Percentiles rank a stretch among this genome's conserved stretches.
Evolutionary conservation across 2,888 invertebrate species (phyloP).

Genomic region (Polymixis lichenea): DNA sequence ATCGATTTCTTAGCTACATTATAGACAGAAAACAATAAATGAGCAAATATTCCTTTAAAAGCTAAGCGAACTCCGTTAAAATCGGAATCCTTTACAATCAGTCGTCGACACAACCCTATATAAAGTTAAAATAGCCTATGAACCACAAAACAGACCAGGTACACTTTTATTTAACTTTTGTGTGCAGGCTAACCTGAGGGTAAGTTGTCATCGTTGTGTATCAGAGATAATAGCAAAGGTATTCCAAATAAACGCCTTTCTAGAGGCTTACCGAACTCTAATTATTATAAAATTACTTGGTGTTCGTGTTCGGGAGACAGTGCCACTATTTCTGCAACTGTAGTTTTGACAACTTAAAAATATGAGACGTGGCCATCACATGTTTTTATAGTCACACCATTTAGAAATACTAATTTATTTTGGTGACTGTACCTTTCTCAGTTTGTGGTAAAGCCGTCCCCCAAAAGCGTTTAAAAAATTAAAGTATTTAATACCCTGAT

Average conservation of each 20-base stretch:
- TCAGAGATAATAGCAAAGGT: too few species aligned
- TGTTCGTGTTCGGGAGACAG: not conserved
- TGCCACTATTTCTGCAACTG: not conserved
- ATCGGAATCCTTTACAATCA: slow-evolving; percentile 67
- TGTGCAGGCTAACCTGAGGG: too few species aligned
- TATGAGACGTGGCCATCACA: not conserved
- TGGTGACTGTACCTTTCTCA: slow-evolving; percentile 10
- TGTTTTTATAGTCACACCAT: not conserved
- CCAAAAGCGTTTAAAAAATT: slow-evolving; percentile 35
- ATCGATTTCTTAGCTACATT: slow-evolving; percentile 20
- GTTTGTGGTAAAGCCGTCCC: slow-evolving; percentile 37
- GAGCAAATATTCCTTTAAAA: slow-evolving; percentile 73
- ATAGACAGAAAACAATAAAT: slow-evolving; percentile 55
- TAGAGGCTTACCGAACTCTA: not conserved
- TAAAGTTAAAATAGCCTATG: slow-evolving; percentile 53
- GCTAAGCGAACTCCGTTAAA: slow-evolving; percentile 66
- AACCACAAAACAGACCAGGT: slow-evolving; percentile 29
- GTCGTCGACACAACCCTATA: slow-evolving; percentile 69
- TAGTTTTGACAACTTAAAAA: not conserved
- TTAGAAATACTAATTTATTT: not conserved
- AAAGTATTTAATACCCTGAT: slow-evolving; percentile 60
- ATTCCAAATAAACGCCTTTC: not conserved
- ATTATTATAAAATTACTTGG: not conserved
- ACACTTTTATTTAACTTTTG: slow-evolving; percentile 1
- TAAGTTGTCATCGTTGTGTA: not conserved